phyloP scores from a whole-genome alignment of 2,888 invertebrate genomes.

The Hydropsyche betteni region DNA sequence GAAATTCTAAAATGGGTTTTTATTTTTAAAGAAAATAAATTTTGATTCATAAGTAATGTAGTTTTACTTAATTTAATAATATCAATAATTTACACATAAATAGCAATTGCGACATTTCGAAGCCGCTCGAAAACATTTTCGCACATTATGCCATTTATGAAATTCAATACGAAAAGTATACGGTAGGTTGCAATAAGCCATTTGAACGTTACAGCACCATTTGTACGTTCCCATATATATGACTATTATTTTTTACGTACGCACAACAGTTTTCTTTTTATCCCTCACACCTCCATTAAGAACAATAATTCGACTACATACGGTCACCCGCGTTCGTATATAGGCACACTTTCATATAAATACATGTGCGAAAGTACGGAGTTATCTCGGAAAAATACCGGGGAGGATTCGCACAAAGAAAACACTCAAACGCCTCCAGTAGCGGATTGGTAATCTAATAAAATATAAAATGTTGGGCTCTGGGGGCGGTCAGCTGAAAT shows the following conservation, averaged over 20 bases:
- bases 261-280: slow-evolving; percentile 10
- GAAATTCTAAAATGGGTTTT: too few species aligned
- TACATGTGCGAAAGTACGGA: neutral
- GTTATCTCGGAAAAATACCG: slow-evolving; percentile 41
- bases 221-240: neutral
- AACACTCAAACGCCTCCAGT: slow-evolving; percentile 43
- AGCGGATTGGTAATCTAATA: slow-evolving; percentile 50
- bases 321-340: neutral
- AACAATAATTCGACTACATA: slow-evolving; percentile 31
- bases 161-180: too few species aligned
- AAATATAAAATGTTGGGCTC: slow-evolving; percentile 52
- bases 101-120: too few species aligned
- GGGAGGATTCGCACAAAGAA: slow-evolving; percentile 42
- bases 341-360: too few species aligned
- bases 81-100: too few species aligned
- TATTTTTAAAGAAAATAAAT: too few species aligned
- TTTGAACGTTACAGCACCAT: too few species aligned
- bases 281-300: slow-evolving; percentile 25
- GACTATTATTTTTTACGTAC: slow-evolving; percentile 19
- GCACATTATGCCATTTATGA: too few species aligned
- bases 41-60: too few species aligned
- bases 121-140: too few species aligned
- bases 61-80: too few species aligned
- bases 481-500: slow-evolving; percentile 47
- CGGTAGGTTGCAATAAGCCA: too few species aligned